Percentiles rank a stretch among this genome's conserved stretches.
These are phyloP conservation scores for Callipepla californica DNA, from an alignment of 2,113 vertebrate genomes.

Conservation along the genomic window DNA sequence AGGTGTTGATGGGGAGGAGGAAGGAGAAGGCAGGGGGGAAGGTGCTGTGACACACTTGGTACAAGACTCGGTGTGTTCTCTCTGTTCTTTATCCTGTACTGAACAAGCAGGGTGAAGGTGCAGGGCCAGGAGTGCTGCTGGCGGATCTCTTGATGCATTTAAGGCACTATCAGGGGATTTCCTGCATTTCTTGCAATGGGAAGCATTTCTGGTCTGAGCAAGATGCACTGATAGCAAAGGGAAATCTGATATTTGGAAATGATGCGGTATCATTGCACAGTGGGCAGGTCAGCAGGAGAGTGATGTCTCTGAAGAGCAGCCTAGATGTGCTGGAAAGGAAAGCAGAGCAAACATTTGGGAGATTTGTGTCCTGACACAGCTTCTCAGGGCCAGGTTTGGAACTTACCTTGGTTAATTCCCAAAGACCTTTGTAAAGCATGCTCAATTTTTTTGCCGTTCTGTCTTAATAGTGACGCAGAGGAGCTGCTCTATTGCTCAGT, in stretches of 20 bases:
- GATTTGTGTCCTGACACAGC: neutral
- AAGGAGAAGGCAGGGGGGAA: neutral
- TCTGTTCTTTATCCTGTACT: neutral
- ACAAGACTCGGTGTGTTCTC: neutral
- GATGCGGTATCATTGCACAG: neutral
- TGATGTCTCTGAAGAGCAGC: neutral
- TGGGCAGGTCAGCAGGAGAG: neutral
- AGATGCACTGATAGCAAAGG: neutral
- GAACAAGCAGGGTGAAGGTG: neutral
- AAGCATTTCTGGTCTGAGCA: neutral
- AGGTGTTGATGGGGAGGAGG: neutral
- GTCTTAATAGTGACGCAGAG: neutral
- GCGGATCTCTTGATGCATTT: neutral
- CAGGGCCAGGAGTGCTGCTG: neutral
- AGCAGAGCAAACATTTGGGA: constrained; percentile 29
- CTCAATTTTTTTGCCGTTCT: neutral
- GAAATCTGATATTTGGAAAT: neutral
- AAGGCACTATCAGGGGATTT: neutral
- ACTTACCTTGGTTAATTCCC: neutral
- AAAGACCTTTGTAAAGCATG: neutral
- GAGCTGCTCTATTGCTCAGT: neutral
- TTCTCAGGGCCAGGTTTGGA: neutral
- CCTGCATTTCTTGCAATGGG: neutral
- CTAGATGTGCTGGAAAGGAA: neutral
- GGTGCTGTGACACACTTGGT: neutral